Conservation (phyloP, 1,140 invertebrate genomes). For the Diabrotica virgifera region DNA sequence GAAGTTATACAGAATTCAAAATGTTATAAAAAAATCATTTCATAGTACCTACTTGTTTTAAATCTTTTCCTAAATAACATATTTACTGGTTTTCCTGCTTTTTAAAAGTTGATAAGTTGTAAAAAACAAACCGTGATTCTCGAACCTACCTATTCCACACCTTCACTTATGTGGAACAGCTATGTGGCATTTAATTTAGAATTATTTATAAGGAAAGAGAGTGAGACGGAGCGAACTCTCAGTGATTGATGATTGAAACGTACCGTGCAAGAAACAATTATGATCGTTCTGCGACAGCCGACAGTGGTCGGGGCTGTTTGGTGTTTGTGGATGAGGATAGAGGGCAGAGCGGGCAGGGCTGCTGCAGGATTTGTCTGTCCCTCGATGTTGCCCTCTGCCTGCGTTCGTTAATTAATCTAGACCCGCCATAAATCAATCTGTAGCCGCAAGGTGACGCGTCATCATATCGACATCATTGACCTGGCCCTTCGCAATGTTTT, state of each 20-base stretch:
- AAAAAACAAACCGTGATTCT: too few species aligned
- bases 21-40: too few species aligned
- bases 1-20: too few species aligned
- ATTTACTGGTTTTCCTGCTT: too few species aligned
- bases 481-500: slow-evolving; percentile 37
- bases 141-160: too few species aligned
- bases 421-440: slow-evolving; percentile 46
- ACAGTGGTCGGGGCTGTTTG: slow-evolving; percentile 27
- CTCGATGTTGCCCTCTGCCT: slow-evolving; percentile 29
- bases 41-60: too few species aligned
- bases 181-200: background rate
- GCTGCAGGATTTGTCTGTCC: slow-evolving; percentile 37
- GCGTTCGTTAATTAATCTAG: slow-evolving; percentile 42
- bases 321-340: slow-evolving; percentile 18
- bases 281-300: slow-evolving; percentile 36
- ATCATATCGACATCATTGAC: slow-evolving; percentile 49
- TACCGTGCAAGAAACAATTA: slow-evolving; percentile 40
- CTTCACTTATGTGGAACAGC: too few species aligned
- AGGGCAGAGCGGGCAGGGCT: slow-evolving; percentile 20
- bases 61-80: too few species aligned
- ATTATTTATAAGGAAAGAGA: slow-evolving; percentile 3
- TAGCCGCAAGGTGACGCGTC: slow-evolving; percentile 47
- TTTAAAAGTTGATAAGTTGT: too few species aligned
- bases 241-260: slow-evolving; percentile 27
- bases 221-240: background rate